A percentile compares a stretch with the other conserved stretches of the same genome.
Conservation (phyloP, 2,888 invertebrate genomes). For the Drosophila meridionalis region DNA sequence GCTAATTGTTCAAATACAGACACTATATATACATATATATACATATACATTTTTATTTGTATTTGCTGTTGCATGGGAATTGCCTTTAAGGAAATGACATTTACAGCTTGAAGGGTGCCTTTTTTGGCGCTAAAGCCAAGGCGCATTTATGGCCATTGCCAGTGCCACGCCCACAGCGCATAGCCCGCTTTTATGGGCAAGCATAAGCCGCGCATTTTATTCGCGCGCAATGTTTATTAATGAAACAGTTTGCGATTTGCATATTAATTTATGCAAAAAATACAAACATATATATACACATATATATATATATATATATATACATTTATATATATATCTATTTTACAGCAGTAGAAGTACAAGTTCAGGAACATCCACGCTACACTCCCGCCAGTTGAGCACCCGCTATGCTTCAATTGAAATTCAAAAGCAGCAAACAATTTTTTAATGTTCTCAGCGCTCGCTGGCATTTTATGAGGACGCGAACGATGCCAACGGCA, state of each 20-base stretch:
- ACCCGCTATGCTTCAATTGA: constrained; percentile 54
- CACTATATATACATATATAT: constrained; percentile 10
- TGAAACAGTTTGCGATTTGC: constrained; percentile 83
- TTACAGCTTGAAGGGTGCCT: constrained; percentile 40
- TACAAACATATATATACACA: constrained; percentile 53
- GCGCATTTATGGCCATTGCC: constrained; percentile 54
- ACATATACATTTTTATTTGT: constrained; percentile 33
- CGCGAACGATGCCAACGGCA: constrained; percentile 54
- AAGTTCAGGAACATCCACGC: constrained; percentile 4
- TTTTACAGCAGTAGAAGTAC: constrained; percentile 1
- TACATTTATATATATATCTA: constrained; percentile 15
- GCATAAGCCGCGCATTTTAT: constrained; percentile 76
- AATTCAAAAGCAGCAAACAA: constrained; percentile 77
- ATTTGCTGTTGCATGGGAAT: constrained; percentile 58
- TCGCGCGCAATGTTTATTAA: constrained; percentile 81
- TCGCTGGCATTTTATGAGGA: constrained; percentile 73
- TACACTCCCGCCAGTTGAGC: neutral
- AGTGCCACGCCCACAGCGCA: constrained; percentile 10
- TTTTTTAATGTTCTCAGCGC: constrained; percentile 72
- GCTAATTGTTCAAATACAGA: constrained; percentile 51
- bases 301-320: constrained; percentile 25
- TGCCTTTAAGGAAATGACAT: constrained; percentile 60
- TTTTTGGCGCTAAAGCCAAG: constrained; percentile 24
- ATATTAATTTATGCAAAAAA: constrained; percentile 82
- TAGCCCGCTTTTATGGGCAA: constrained; percentile 62